phyloP scores from a whole-genome alignment of 2,113 vertebrate genomes.

The Pluvialis apricaria region DNA sequence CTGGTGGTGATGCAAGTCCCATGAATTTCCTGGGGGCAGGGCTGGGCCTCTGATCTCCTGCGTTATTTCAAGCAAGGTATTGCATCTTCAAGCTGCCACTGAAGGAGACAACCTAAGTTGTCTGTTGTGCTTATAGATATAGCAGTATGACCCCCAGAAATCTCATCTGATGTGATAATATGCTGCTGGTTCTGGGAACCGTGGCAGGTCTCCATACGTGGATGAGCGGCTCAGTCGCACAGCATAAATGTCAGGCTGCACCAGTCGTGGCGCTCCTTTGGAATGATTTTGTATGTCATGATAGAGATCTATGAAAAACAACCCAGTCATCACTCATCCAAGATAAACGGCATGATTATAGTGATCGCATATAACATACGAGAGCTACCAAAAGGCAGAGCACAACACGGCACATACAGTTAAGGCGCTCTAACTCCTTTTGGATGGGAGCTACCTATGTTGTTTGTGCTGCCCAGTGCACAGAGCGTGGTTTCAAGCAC shows the following conservation, averaged over 20 bases:
- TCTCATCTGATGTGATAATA: not conserved
- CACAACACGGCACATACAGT: not conserved
- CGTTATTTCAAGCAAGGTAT: not conserved
- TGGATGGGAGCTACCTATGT: not conserved
- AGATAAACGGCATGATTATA: not conserved
- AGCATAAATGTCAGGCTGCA: not conserved
- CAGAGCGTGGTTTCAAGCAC: not conserved
- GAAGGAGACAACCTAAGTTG: not conserved
- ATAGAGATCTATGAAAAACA: not conserved
- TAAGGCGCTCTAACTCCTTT: not conserved
- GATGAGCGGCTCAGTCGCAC: not conserved
- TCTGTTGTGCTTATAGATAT: not conserved
- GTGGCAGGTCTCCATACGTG: not conserved
- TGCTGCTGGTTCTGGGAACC: not conserved
- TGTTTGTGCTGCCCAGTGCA: not conserved
- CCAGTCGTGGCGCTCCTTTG: not conserved
- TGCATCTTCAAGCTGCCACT: not conserved
- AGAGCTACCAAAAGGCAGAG: not conserved
- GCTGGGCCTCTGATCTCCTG: not conserved
- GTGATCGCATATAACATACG: not conserved
- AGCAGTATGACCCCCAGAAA: not conserved
- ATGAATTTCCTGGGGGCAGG: not conserved
- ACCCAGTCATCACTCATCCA: not conserved
- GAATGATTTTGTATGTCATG: not conserved
- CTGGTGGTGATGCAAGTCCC: not conserved